These are phyloP conservation scores for Eriosoma lanigerum DNA, from an alignment of 1,140 invertebrate species.

Conservation along the genomic window DNA sequence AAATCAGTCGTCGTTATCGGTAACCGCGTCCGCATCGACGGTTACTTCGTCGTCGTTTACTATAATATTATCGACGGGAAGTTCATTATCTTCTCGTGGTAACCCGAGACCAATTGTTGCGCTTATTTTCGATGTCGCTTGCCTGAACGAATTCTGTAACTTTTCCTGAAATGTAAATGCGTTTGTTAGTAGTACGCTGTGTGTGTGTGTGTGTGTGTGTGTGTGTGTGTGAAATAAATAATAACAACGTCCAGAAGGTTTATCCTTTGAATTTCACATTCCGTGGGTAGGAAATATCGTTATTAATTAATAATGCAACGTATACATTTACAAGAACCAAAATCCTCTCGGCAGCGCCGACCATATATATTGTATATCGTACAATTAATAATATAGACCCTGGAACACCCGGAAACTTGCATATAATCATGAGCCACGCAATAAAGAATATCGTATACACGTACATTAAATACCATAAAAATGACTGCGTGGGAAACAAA, in stretches of 20 bases:
- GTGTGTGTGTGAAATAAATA: slow-evolving; percentile 4
- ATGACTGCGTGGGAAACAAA: slow-evolving; percentile 1
- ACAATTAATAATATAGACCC: slow-evolving; percentile 29
- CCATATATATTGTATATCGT: background rate
- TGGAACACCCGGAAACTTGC: slow-evolving; percentile 6
- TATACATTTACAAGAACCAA: slow-evolving; percentile 23
- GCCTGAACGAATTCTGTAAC: slow-evolving; percentile 78
- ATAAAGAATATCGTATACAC: background rate
- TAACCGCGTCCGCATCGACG: background rate
- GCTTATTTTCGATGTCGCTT: slow-evolving; percentile 81
- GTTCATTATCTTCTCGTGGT: slow-evolving; percentile 59
- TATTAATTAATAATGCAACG: slow-evolving; percentile 45
- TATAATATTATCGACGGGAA: background rate
- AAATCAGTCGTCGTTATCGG: slow-evolving; percentile 21
- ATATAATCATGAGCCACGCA: slow-evolving; percentile 18
- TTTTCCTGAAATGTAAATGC: slow-evolving; percentile 64
- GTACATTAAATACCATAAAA: slow-evolving; percentile 13
- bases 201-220: too few relatives aligned
- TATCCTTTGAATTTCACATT: slow-evolving; percentile 18
- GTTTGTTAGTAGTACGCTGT: too few relatives aligned
- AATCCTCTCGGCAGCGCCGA: slow-evolving; percentile 19
- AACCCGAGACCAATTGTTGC: slow-evolving; percentile 80
- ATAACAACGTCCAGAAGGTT: background rate
- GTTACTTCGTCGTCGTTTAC: background rate
- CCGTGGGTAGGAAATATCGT: slow-evolving; percentile 11